Evolutionary conservation across 53 echinoderm and acorn worm genomes (phyloP).

Genomic region (Luidia sarsii): DNA sequence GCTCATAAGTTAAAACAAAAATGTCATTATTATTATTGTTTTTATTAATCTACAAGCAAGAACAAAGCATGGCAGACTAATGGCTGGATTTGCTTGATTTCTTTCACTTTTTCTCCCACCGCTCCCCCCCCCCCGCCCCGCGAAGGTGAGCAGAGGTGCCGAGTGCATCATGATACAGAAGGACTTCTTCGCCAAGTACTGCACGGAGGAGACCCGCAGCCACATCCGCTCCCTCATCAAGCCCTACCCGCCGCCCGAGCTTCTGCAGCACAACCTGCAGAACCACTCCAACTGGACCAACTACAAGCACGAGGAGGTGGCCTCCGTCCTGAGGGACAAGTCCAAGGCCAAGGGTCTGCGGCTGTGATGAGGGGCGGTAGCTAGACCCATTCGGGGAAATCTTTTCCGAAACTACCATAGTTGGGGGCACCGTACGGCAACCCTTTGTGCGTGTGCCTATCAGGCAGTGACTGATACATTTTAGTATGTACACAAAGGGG

Average conservation of each 20-base stretch:
- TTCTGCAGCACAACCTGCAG: constrained; percentile 83
- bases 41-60: too few species aligned
- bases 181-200: constrained; percentile 86
- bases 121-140: too few species aligned
- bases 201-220: constrained; percentile 67
- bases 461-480: too few species aligned
- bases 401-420: too few species aligned
- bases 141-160: constrained; percentile 82
- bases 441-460: too few species aligned
- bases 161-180: constrained; percentile 94
- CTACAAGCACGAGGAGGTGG: constrained; percentile 82
- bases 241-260: constrained; percentile 79
- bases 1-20: too few species aligned
- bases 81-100: too few species aligned
- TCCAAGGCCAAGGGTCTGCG: constrained; percentile 18
- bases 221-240: constrained; percentile 68
- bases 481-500: background rate
- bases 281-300: constrained; percentile 84
- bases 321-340: constrained; percentile 58
- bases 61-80: too few species aligned
- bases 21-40: too few species aligned
- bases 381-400: too few species aligned
- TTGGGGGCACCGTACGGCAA: too few species aligned
- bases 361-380: background rate
- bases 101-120: too few species aligned